These are phyloP conservation scores for Brenthis hecate DNA, from an alignment of 2,888 invertebrate species.

Conservation along the genomic window DNA sequence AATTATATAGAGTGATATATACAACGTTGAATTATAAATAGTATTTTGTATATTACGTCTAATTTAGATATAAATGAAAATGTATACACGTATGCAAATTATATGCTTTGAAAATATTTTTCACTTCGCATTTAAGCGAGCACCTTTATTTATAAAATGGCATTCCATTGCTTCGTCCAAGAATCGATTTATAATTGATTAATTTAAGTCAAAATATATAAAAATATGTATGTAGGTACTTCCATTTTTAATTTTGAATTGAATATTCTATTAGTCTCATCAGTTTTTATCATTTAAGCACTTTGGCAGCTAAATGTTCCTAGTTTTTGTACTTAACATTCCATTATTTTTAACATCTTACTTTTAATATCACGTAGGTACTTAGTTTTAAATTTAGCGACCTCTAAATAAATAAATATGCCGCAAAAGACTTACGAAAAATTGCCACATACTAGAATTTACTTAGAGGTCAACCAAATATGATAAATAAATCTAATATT, in stretches of 20 bases:
- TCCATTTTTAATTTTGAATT: neutral
- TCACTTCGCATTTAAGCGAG: too few species aligned
- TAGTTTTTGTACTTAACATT: conserved; percentile 13
- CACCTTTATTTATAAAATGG: too few species aligned
- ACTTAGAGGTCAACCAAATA: neutral
- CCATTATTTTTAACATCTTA: neutral
- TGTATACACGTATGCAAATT: too few species aligned
- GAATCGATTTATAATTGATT: too few species aligned
- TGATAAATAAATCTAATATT: neutral
- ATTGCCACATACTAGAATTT: neutral
- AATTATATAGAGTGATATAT: too few species aligned
- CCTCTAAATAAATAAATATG: conserved; percentile 1
- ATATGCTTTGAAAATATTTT: too few species aligned
- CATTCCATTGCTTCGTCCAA: too few species aligned
- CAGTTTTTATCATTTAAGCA: conserved; percentile 1
- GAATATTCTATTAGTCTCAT: neutral
- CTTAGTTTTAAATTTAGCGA: neutral
- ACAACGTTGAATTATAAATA: too few species aligned
- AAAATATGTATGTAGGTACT: neutral
- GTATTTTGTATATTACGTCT: too few species aligned
- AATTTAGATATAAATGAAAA: too few species aligned
- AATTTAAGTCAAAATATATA: too few species aligned
- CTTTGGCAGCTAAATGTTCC: conserved; percentile 7
- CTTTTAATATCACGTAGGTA: too few species aligned
- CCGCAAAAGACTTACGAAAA: neutral